Conservation (phyloP, 2,797 vertebrate genomes). For the Fundulus diaphanus region DNA sequence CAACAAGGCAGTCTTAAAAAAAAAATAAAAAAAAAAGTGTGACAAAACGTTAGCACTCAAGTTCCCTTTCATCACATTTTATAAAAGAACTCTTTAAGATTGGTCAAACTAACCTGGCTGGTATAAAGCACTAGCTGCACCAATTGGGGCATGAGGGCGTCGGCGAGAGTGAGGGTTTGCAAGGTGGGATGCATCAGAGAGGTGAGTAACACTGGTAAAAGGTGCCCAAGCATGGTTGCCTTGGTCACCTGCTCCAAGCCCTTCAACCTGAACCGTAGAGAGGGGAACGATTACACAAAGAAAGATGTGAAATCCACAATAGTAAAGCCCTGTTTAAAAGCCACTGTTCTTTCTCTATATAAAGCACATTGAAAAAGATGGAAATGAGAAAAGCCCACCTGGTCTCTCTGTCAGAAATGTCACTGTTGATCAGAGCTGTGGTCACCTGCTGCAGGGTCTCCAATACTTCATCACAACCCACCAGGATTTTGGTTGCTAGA, state of each 20-base stretch:
- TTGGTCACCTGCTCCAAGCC: conserved; percentile 98
- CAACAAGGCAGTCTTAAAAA: conserved; percentile 91
- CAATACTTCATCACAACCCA: conserved; percentile 96
- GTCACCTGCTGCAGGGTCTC: conserved; percentile 98
- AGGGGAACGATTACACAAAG: not conserved
- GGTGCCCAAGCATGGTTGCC: conserved; percentile 96
- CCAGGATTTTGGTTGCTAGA: conserved; percentile 94
- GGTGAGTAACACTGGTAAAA: conserved; percentile 94
- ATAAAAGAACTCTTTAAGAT: not conserved
- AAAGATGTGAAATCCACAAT: not conserved
- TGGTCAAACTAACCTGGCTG: conserved; percentile 88
- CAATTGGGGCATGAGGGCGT: conserved; percentile 97
- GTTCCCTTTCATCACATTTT: not conserved
- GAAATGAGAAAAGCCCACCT: conserved; percentile 82
- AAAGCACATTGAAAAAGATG: not conserved
- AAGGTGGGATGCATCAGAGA: conserved; percentile 98
- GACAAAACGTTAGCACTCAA: not conserved
- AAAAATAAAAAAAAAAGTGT: not conserved
- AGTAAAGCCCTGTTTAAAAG: not conserved
- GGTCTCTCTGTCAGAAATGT: conserved; percentile 90
- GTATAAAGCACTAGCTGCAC: conserved; percentile 98
- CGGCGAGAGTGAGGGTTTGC: conserved; percentile 93
- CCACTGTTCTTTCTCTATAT: not conserved
- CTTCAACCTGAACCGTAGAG: conserved; percentile 86
- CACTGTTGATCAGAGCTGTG: conserved; percentile 95